These are phyloP conservation scores for Cryptosula pallasiana DNA, from an alignment of 2,888 invertebrate species.

Conservation along the genomic window DNA sequence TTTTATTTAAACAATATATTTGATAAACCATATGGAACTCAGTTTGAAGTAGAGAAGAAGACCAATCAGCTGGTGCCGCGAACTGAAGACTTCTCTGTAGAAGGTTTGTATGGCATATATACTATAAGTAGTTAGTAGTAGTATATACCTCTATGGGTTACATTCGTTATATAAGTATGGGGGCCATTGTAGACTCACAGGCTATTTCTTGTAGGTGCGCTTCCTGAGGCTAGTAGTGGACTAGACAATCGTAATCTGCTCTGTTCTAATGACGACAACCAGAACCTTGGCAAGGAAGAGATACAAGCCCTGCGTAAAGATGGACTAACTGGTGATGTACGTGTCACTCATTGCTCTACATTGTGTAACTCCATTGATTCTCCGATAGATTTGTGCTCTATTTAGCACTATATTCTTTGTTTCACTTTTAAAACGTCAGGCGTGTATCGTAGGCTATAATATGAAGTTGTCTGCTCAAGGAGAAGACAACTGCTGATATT, in stretches of 20 bases:
- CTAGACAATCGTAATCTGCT: slow-evolving; percentile 76
- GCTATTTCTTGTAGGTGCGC: background rate
- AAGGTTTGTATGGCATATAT: too few species aligned
- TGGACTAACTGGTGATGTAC: slow-evolving; percentile 64
- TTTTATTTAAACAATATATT: slow-evolving; percentile 40
- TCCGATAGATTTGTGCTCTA: too few species aligned
- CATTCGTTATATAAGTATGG: background rate
- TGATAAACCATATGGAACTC: slow-evolving; percentile 44
- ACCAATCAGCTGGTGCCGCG: background rate
- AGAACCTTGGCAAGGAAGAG: slow-evolving; percentile 75
- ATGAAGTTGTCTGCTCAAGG: too few species aligned
- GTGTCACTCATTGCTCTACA: too few species aligned
- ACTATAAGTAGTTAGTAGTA: background rate
- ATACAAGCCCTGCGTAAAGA: slow-evolving; percentile 73
- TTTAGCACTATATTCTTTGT: too few species aligned
- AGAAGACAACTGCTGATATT: too few species aligned
- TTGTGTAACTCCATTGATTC: too few species aligned
- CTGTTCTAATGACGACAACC: slow-evolving; percentile 71
- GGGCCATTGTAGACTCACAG: too few species aligned
- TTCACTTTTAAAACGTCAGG: too few species aligned
- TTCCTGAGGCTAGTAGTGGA: background rate
- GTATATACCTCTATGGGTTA: slow-evolving; percentile 2
- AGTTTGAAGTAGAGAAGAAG: slow-evolving; percentile 42
- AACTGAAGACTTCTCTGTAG: background rate
- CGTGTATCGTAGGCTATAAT: too few species aligned